Base-by-base conservation (phyloP, 2,797 vertebrate genomes). In the Tarsius wallacei region DNA sequence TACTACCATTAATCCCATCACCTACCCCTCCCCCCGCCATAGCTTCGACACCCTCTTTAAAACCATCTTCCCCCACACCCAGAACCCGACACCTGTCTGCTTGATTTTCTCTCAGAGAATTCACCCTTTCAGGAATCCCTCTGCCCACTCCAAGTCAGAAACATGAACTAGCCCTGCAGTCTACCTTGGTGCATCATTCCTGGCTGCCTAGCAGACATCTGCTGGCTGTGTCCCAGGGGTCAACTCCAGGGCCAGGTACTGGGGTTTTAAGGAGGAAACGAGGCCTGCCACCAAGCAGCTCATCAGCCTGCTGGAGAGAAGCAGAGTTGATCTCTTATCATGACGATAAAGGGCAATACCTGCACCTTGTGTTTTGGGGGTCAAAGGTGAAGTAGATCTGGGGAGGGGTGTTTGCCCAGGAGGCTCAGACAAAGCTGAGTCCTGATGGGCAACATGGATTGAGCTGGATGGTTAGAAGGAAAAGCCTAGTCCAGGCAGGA, bases 91-190 rank as follows among this genome's bases (percentile, higher is more conserved):
- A 1, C 26, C n/a, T 0, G 0, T 15, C 2, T 2, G 24, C 19
- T 22, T 24, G 17, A 53, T 26, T 31, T 73, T 88, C 51, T 53
- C 80, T 42, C 14, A 19, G 6, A 4, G 42, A 21, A 33, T 17
- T 42, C 73, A 5, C 0, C 42, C 42, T 42, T 42, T 42, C 42
- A 42, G 42, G 42, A 42, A 42, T 42, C 7, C 42, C 42, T 42
- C 42, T 42, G 42, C 42, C 33, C 36, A 28, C 55, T 49, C 12
- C 33, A 1, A 0, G 9, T 9, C 24, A 12, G 49, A 47, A 61
- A 5, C 31, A 11, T 0, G 9, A 14, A 16, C 31, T 0, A 0
- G 12, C 13, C 53, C 76, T 11, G 9, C 2, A 0, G 28, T 36
- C 26, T 14, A 0, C 51, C 10, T 21, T 3, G 1, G 1, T 21